These are phyloP conservation scores for Ammodytes marinus DNA, from an alignment of 2,113 vertebrate species.

Conservation along the genomic window DNA sequence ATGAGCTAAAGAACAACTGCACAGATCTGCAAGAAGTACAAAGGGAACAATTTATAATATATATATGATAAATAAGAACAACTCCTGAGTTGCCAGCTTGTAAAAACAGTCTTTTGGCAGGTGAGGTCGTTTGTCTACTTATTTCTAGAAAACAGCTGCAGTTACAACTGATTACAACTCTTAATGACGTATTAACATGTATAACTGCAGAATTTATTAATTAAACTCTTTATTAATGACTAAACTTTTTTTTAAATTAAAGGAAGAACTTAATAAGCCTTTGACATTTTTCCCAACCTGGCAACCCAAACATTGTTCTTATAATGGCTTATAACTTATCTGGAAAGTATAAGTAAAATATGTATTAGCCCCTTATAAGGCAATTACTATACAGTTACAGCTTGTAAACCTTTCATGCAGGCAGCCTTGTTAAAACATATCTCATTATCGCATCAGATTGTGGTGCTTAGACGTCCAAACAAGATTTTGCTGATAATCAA, in stretches of 20 bases:
- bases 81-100: not conserved
- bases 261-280: not conserved
- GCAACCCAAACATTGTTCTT: not conserved
- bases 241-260: not conserved
- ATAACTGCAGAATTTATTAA: not conserved
- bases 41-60: not conserved
- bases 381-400: not conserved
- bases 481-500: not conserved
- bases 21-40: not conserved
- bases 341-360: not conserved
- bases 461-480: not conserved
- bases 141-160: not conserved
- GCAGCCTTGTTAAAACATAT: not conserved
- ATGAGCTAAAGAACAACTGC: not conserved
- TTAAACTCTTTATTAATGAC: not conserved
- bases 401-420: not conserved
- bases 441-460: not conserved
- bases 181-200: not conserved
- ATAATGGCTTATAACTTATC: not conserved
- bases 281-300: not conserved
- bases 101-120: not conserved
- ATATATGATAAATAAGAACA: too few relatives aligned
- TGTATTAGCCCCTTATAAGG: not conserved
- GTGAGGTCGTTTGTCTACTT: not conserved
- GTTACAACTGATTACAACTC: not conserved